Base-by-base conservation (phyloP, 2,888 invertebrate genomes). In the Thysanoteuthis rhombus region DNA sequence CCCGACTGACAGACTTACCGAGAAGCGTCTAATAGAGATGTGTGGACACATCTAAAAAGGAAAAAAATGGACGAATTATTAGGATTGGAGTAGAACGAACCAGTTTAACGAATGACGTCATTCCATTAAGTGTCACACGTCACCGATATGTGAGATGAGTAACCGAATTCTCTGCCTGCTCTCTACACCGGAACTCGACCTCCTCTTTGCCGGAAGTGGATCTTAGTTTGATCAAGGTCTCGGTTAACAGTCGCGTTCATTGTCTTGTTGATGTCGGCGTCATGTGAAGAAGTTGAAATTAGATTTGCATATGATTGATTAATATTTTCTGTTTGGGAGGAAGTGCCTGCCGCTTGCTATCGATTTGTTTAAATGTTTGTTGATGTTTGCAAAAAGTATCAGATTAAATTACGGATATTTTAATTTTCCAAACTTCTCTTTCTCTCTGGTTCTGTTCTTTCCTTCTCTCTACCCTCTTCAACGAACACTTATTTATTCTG, bases 221-320 rank as follows among this genome's bases (percentile, higher is more conserved):
- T 75, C 36, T 75, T n/a, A n/a, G 75, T 75, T 75, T 75, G 36
- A 75, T 75, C n/a, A 75, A 36, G 16, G 75, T 36, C 75, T 75
- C 75, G n/a, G 10, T 75, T n/a, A 75, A 75, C 75, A 75, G n/a
- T 75, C 75, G n/a, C n/a, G 16, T 75, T 36, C 36, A 75, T 75
- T n/a, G 75, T 75, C n/a, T n/a, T 75, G 36, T 75, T 36, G 75
- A 75, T 36, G n/a, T n/a, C n/a, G 75, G 75, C n/a, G 12, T 75
- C 75, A 75, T 75, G 75, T 75, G 75, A n/a, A 75, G 75, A 1
- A 32, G 32, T 32, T 75, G 75, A 75, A 75, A 75, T 75, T 75
- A 75, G 75, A 75, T 75, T 75, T 75, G 75, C 75, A 75, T 75
- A 75, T 75, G 75, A 75, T n/a, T 75, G n/a, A 75, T 75, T 75